phyloP scores from a whole-genome alignment of 2,888 invertebrate species.

The Osedax fenrisi region DNA sequence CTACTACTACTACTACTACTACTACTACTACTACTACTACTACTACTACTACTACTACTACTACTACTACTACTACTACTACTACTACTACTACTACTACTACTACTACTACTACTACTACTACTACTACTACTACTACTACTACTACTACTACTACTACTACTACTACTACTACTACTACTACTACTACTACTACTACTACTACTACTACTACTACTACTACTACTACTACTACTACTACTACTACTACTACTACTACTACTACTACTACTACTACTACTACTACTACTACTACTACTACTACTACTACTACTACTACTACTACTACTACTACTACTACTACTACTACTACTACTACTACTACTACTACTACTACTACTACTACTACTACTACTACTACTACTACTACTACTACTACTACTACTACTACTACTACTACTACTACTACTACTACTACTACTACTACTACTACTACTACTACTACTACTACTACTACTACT shows the following conservation, averaged over 20 bases:
- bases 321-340: background rate
- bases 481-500: background rate
- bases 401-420: background rate
- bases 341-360: background rate
- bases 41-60: background rate
- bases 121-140: background rate
- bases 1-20: background rate
- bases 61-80: background rate
- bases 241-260: background rate
- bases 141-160: background rate
- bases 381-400: background rate
- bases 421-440: background rate
- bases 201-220: background rate
- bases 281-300: background rate
- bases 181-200: background rate
- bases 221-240: background rate
- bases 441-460: background rate
- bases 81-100: background rate
- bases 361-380: background rate
- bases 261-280: background rate
- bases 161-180: background rate
- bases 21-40: background rate
- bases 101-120: background rate
- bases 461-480: background rate
- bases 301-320: background rate